A percentile compares a stretch with the other conserved stretches of the same genome.
These are phyloP conservation scores for Trichogramma evanescens DNA, from an alignment of 2,888 invertebrate genomes.

Conservation along the genomic window DNA sequence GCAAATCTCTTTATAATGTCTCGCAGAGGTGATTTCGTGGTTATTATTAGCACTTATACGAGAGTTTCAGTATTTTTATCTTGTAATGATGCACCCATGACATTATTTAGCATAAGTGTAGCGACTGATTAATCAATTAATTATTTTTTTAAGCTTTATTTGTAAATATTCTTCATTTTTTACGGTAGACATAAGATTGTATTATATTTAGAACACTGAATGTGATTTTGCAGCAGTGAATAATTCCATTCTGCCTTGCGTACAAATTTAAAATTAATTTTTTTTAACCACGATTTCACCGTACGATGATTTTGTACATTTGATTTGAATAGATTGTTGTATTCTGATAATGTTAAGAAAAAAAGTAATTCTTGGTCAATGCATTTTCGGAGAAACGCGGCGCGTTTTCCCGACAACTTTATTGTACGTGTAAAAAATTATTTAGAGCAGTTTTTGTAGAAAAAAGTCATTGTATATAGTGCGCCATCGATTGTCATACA, in stretches of 20 bases:
- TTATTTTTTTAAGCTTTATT: neutral
- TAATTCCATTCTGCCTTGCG: neutral
- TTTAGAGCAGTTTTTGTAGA: neutral
- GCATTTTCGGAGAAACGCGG: constrained; percentile 9
- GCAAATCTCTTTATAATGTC: neutral
- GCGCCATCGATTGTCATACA: neutral
- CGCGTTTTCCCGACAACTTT: constrained; percentile 8
- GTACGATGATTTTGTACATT: neutral
- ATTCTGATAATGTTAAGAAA: constrained; percentile 17
- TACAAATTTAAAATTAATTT: neutral
- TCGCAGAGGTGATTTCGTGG: neutral
- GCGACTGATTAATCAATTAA: neutral
- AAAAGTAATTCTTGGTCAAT: neutral
- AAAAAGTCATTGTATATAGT: constrained; percentile 17
- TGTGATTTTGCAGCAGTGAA: neutral
- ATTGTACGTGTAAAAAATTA: neutral
- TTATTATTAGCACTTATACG: neutral
- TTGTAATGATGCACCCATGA: neutral
- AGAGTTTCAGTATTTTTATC: neutral
- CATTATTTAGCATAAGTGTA: no score
- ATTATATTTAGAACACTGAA: neutral
- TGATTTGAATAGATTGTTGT: constrained; percentile 12
- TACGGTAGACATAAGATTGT: neutral
- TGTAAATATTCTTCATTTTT: neutral
- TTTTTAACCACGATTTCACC: neutral